A percentile compares a stretch with the other conserved stretches of the same genome.
Conservation (phyloP, 2,888 invertebrate genomes). For the Dione vanillae region DNA sequence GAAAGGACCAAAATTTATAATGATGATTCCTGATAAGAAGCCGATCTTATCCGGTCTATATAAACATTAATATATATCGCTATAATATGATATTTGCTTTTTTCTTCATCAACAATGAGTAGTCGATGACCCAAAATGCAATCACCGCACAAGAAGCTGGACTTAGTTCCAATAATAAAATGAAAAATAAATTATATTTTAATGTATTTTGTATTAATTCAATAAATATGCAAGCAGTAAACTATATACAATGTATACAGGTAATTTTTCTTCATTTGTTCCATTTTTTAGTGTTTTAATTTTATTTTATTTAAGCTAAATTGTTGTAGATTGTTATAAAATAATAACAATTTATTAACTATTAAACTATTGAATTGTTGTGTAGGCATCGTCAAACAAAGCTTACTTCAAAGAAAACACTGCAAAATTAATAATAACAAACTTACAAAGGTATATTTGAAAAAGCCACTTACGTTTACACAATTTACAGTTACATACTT, state of each 20-base stretch:
- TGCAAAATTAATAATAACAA: slow-evolving; percentile 16
- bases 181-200: no score
- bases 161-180: no score
- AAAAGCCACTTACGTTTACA: not conserved
- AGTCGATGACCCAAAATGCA: no score
- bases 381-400: not conserved
- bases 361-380: slow-evolving; percentile 4
- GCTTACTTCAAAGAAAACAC: slow-evolving; percentile 8
- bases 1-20: slow-evolving; percentile 43
- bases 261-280: no score
- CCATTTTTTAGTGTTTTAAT: no score
- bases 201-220: no score
- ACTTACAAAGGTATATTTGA: slow-evolving; percentile 10
- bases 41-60: slow-evolving; percentile 47
- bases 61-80: not conserved
- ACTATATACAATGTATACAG: no score
- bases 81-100: no score
- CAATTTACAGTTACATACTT: slow-evolving; percentile 2
- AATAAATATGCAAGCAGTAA: no score
- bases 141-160: no score
- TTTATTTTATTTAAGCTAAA: not conserved
- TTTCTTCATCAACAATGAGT: no score
- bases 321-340: not conserved
- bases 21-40: slow-evolving; percentile 53
- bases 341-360: slow-evolving; percentile 4